Evolutionary conservation across 2,797 vertebrate species (phyloP), one percentile per base, ranked within the genome.

Genomic region (Gila robusta): DNA sequence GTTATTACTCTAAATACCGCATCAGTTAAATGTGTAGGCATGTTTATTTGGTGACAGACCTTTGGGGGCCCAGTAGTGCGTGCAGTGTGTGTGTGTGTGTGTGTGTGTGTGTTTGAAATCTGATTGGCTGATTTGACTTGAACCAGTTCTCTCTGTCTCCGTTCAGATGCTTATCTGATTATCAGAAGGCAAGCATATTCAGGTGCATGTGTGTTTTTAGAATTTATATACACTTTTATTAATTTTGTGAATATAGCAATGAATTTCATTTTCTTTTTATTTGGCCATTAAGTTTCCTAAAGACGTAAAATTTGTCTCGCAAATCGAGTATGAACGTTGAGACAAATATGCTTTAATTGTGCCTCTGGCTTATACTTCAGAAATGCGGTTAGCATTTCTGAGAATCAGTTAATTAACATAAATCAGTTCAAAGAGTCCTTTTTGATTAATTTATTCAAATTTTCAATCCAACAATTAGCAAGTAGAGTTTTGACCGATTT

Each of bases 1-100:
- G 85, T 90, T 83, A 85, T 89, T 84, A 90, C 79, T 83, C 77
- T 84, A 90, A 89, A 90, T 86, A 90, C 67, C 39, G 72, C 66
- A 69, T 80, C 87, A 77, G 86, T 86, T 83, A 90, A 86, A 81
- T 71, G 67, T 76, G 85, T 82, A 73, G 66, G 70, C 44, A 26
- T 89, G 85, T 90, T 90, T 90, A 86, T 90, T 88, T 90, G 82
- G 81, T 71, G 86, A 90, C 87, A 84, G 72, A 89, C 71, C 26
- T 78, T 44, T 14, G 59, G 79, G 52, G 77, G 76, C 76, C 81
- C 80, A 82, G 62, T 78, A 56, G 73, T 82, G 88, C 62, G 2
- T 82, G 47, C 82, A 69, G 47, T 82, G 80, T 59, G 66, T 52
- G 32, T 35, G 66, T 49, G 39, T 35, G 67, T 52, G 66, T 52